Evolutionary conservation across 2,888 invertebrate species (phyloP), one percentile per base, ranked within the genome.

Genomic region (Calameuta filiformis): DNA sequence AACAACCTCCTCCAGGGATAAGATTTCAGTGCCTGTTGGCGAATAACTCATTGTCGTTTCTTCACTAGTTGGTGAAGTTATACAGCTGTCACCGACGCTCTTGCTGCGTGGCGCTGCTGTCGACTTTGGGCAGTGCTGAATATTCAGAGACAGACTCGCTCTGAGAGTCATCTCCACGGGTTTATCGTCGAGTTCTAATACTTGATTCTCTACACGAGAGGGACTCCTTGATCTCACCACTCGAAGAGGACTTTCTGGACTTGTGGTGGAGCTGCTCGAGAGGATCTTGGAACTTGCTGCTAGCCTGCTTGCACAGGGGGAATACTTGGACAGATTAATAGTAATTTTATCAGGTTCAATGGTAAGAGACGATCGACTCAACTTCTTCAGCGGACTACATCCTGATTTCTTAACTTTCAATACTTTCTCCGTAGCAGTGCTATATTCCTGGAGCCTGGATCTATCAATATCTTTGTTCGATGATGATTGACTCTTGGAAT

Each of bases 221-320:
- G 90, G 90, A 79, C 90, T 90, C 77, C 85, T 86, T n/a, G 88
- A 85, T 6, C 86, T 84, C 12, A 34, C 79, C 30, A 86, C 87
- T 35, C 88, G 90, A 11, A 90, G 77, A 4, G 91, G 91, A 35
- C 91, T 91, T 12, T 91, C 91, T 0, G 87, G 89, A 79, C 87
- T 87, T 4, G 84, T 69, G 11, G 84, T 80, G 34, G 84, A 83
- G 77, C 89, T 89, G 68, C 82, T 88, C 4, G 90, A 87, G 3
- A 91, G 83, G 74, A 91, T 91, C 78, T 91, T 91, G 12, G 91
- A 90, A 77, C 91, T 89, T 1, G 91, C 90, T 6, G 91, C 91
- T 15, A 91, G 82, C 35, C 91, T 85, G 77, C 90, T 90, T 6
- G 91, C 91, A 77, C 91, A 91, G 1, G 91, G 91, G 35, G 91